Evolutionary conservation across 2,797 vertebrate species (phyloP), one percentile per base, ranked within the genome.

Genomic region (Pyrocephalus nanus): DNA sequence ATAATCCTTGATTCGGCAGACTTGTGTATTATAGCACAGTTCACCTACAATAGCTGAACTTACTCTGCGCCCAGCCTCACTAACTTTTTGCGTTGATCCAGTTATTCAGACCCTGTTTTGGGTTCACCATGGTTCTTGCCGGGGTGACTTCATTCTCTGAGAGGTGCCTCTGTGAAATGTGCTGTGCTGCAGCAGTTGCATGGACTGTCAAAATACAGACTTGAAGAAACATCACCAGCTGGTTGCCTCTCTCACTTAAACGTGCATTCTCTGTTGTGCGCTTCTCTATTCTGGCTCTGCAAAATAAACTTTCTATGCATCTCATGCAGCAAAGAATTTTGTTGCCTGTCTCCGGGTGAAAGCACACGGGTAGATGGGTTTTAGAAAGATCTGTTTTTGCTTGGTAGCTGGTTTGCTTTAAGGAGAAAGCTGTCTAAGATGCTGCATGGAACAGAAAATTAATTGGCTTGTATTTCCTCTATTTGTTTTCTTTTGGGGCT

Each of bases 31-130:
- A 1, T 54, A 19, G 43, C 43, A 11, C 19, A 2, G 23, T 9
- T 73, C 53, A 38, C 67, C 47, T n/a, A 7, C 8, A 8, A 3
- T 12, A 45, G 26, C 26, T 34, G 34, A 77, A 38, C 11, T 67
- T 40, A 20, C 1, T 23, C 57, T 34, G 2, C n/a, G 3, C 30
- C 32, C 57, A 48, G 0, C 15, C 50, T 55, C 34, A n/a, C n/a
- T 55, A 32, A 3, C 12, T 32, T 61, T 73, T n/a, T 26, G 43
- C 3, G 3, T 34, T 19, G 55, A 51, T 42, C 5, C 48, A 8
- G 10, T 64, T 67, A 29, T 19, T 76, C 34, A 17, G 32, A 47
- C 72, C 25, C 13, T 11, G 12, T 34, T 57, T 61, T 25, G 50
- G 25, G 16, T 29, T 71, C 74, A 30, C 25, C 25, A 0, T 2